Percentiles rank a stretch among this genome's conserved stretches.
Conservation (phyloP, 2,113 vertebrate species). For the Phalacrocorax aristotelis region DNA sequence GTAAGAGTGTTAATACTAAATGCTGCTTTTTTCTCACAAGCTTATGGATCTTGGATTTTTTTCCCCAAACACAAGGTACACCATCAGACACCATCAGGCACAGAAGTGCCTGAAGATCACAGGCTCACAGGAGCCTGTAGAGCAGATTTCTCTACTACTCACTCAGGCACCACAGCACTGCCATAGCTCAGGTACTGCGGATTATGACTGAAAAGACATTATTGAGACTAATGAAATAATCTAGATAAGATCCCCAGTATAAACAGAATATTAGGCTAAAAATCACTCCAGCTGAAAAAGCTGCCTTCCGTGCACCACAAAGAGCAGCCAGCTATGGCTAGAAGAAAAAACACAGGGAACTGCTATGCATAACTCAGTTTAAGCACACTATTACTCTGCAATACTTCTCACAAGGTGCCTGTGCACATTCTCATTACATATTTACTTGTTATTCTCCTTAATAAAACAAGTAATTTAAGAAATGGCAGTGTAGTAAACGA, state of each 20-base stretch:
- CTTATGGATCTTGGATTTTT: neutral
- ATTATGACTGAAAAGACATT: neutral
- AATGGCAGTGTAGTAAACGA: neutral
- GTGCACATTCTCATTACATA: neutral
- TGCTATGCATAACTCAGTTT: neutral
- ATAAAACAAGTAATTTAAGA: neutral
- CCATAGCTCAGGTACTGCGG: neutral
- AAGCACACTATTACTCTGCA: neutral
- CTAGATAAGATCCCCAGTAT: neutral
- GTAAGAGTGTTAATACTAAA: neutral
- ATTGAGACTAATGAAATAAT: neutral
- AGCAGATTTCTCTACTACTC: neutral
- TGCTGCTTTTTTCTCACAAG: neutral
- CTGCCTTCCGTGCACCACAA: neutral
- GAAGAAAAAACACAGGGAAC: neutral
- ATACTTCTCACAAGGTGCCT: neutral
- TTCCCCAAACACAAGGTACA: no score
- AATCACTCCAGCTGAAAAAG: neutral
- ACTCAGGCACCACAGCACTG: accelerated
- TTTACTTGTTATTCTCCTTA: neutral
- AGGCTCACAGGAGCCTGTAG: neutral
- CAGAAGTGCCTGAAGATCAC: neutral
- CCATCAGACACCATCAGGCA: neutral
- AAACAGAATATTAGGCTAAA: neutral
- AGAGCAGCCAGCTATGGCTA: neutral